These are phyloP conservation scores for Willisornis vidua DNA, from an alignment of 2,113 vertebrate species.

Conservation along the genomic window DNA sequence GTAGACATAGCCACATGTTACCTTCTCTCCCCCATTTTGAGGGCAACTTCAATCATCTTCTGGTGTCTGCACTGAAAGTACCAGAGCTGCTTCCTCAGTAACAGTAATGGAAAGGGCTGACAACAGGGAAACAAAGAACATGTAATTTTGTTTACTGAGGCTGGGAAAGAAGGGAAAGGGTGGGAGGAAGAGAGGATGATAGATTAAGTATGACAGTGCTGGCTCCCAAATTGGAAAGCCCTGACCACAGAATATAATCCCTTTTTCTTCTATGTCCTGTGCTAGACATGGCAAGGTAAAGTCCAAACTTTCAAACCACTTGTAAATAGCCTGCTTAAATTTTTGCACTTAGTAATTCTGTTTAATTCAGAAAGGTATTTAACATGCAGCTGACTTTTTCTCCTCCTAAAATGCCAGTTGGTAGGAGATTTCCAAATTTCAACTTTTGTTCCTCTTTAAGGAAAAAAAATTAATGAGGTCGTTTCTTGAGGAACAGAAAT, in stretches of 20 bases:
- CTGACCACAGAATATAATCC: not conserved
- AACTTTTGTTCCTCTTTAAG: not conserved
- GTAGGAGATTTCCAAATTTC: not conserved
- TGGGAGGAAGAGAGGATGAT: not conserved
- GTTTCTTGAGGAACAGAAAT: not conserved
- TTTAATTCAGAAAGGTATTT: not conserved
- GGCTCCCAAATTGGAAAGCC: not conserved
- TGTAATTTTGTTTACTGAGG: not conserved
- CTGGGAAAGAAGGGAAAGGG: not conserved
- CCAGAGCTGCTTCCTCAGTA: not conserved
- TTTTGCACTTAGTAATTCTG: not conserved
- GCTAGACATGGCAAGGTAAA: not conserved
- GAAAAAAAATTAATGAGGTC: not conserved
- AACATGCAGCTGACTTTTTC: not conserved
- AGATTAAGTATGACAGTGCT: not conserved
- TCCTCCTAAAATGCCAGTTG: not conserved
- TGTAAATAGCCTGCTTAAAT: not conserved
- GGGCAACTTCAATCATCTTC: not conserved
- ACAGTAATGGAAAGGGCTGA: not conserved
- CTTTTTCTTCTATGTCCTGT: not conserved
- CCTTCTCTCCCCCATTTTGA: not conserved
- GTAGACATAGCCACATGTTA: not conserved
- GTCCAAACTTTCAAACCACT: not conserved
- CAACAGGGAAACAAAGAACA: not conserved
- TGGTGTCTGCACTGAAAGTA: not conserved